Base-by-base conservation (phyloP, 2,888 invertebrate genomes). In the Lasioglossum morio region DNA sequence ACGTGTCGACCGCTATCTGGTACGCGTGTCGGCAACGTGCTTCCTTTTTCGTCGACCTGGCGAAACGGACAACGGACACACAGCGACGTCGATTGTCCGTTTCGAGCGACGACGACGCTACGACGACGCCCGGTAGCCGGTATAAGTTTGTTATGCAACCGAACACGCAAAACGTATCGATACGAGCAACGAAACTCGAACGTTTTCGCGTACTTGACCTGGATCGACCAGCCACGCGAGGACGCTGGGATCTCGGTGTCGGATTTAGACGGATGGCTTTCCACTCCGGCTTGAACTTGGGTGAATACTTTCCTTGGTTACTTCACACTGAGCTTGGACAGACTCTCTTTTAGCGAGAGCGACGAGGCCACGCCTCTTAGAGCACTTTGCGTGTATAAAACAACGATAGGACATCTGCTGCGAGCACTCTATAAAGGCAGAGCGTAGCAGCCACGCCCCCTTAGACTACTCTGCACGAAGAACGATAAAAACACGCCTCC, bases 191-290 rank as follows among this genome's bases (percentile, higher is more conserved):
- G 70, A 63, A 85, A 79, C 63, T n/a, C 37, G 1, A 30, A 82
- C 72, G 46, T 48, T 77, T 40, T 74, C 73, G 40, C 72, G 79
- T 86, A 82, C 86, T 81, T 81, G 79, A 85, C 81, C 86, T 63
- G 72, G 53, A 78, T 86, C 77, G 75, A 74, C 70, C 66, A 75
- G 63, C 19, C 57, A 43, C 66, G 74, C 84, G 70, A 85, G 72
- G 84, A 84, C 79, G 7, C 30, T 10, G 16, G 7, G 16, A 34
- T 16, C 19, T 2, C 8, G 34, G 16, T 66, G 16, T 66, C 60
- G 16, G 60, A 27, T 60, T 14, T 27, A 14, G 27, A 27, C 16
- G 60, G 14, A 53, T n/a, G 53, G 10, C n/a, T 53, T 30, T 30
- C 60, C 12, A 60, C 60, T 60, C 14, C 27, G 27, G 16, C 5